A percentile compares a stretch with the other conserved stretches of the same genome.
These are phyloP conservation scores for Carollia perspicillata DNA, from an alignment of 2,113 vertebrate species.

Conservation along the genomic window DNA sequence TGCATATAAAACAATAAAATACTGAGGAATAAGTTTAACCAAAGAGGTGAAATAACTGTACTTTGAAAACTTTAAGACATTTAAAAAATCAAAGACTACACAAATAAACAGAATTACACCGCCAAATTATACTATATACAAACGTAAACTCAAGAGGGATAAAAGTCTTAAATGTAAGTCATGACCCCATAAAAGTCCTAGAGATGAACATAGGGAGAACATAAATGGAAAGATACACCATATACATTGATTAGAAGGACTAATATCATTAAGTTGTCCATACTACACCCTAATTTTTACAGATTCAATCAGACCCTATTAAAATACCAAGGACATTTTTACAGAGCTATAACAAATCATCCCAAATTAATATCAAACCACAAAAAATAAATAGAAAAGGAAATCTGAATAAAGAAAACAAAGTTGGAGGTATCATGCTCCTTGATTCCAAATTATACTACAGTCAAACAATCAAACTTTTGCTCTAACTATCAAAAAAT, in stretches of 20 bases:
- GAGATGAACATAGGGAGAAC: no score
- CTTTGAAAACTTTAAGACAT: background rate
- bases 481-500: background rate
- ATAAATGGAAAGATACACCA: background rate
- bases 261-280: background rate
- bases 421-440: background rate
- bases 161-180: no score
- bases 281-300: background rate
- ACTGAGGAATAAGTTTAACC: background rate
- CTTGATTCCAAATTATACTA: background rate
- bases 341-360: background rate
- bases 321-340: background rate
- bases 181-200: no score
- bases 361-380: background rate
- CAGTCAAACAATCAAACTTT: background rate
- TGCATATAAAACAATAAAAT: background rate
- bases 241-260: background rate
- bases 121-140: no score
- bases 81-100: background rate
- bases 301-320: background rate
- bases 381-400: background rate
- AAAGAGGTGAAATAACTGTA: background rate
- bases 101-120: background rate
- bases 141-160: no score
- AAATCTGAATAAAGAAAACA: background rate